Conservation (phyloP, 1,140 invertebrate genomes). For the Drosophila kohkoa region DNA sequence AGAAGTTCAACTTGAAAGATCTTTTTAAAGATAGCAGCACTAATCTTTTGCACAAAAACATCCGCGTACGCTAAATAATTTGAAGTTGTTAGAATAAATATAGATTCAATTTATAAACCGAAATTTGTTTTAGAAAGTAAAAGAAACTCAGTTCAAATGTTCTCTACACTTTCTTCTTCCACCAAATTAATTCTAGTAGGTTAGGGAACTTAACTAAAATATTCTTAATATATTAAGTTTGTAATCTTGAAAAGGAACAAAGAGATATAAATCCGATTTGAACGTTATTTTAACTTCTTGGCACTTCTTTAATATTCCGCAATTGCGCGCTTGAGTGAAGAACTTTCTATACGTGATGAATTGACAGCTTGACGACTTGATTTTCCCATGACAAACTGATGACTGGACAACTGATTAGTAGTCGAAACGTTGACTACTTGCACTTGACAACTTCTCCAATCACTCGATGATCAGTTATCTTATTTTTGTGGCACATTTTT, state of each 20-base stretch:
- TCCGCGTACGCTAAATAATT: not conserved
- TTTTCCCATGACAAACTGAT: conserved; percentile 30
- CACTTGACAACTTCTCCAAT: conserved; percentile 18
- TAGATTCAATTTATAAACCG: not conserved
- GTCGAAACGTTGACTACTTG: conserved; percentile 10
- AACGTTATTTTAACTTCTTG: not conserved
- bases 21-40: conserved; percentile 4
- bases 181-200: too few species aligned
- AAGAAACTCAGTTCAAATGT: not conserved
- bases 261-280: not conserved
- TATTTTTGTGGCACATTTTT: too few species aligned
- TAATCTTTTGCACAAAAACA: not conserved
- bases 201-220: too few species aligned
- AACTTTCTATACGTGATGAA: conserved; percentile 32
- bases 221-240: too few species aligned
- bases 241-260: too few species aligned
- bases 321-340: conserved; percentile 6
- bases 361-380: conserved; percentile 28
- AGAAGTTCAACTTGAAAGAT: conserved; percentile 10
- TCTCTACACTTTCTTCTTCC: not conserved
- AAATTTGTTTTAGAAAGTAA: not conserved
- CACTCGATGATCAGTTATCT: not conserved
- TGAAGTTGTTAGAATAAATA: not conserved
- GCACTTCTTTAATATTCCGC: conserved; percentile 19
- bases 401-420: conserved; percentile 31